These are phyloP conservation scores for Bombus confusus DNA, from an alignment of 1,140 invertebrate species.

Conservation along the genomic window DNA sequence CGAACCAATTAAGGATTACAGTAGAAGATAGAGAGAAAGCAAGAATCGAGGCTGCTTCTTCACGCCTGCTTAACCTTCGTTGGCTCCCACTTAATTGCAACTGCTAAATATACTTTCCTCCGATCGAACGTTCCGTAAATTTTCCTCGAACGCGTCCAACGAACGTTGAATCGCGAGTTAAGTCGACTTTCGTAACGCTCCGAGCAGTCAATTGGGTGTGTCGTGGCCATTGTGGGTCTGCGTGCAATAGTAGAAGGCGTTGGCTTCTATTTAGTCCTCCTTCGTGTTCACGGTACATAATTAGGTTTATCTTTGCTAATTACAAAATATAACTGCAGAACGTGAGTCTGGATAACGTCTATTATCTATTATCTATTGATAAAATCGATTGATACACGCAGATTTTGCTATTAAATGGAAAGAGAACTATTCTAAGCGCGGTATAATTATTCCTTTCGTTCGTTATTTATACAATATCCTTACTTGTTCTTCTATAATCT, in stretches of 20 bases:
- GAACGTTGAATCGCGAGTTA: neutral
- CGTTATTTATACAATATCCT: neutral
- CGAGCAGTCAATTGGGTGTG: neutral
- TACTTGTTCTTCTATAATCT: too few species aligned
- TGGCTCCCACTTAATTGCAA: constrained; percentile 60
- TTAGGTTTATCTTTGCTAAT: neutral
- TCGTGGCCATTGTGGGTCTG: neutral
- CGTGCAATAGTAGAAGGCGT: neutral
- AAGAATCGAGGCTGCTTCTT: constrained; percentile 40
- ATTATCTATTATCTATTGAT: too few species aligned
- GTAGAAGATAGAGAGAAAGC: constrained; percentile 50
- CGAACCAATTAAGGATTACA: constrained; percentile 81
- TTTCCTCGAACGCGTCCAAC: constrained; percentile 4
- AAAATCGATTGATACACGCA: too few species aligned
- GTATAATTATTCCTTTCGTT: too few species aligned
- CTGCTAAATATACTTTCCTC: constrained; percentile 61
- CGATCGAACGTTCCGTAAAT: constrained; percentile 18
- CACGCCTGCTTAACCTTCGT: constrained; percentile 62
- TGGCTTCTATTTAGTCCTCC: neutral
- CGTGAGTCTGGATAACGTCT: too few species aligned
- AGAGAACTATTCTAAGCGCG: too few species aligned
- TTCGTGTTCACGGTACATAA: neutral
- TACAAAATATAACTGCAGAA: neutral
- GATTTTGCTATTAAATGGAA: too few species aligned
- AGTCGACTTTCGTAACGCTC: neutral